These are phyloP conservation scores for Cercopithecus neglectus DNA, from an alignment of 2,797 vertebrate species.

Conservation along the genomic window DNA sequence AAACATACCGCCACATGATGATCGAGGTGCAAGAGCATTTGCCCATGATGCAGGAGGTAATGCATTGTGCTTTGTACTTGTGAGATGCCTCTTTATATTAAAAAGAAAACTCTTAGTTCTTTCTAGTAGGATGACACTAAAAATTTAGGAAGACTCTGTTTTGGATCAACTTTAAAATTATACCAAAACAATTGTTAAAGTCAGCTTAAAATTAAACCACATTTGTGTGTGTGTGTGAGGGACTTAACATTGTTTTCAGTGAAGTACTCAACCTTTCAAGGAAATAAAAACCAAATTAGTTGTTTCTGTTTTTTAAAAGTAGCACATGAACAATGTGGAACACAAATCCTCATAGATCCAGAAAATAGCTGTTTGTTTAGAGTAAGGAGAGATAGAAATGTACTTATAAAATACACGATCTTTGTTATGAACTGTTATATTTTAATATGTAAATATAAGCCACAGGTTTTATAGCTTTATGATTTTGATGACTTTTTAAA, in stretches of 20 bases:
- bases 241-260: neutral
- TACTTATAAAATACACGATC: neutral
- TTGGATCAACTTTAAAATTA: conserved; percentile 29
- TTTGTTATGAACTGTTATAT: neutral
- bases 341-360: neutral
- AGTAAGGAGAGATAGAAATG: neutral
- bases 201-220: conserved; percentile 39
- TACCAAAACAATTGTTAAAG: neutral
- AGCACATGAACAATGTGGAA: neutral
- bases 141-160: neutral
- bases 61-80: neutral
- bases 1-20: conserved; percentile 92
- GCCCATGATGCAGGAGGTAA: conserved; percentile 93
- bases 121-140: neutral
- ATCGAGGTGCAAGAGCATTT: conserved; percentile 89
- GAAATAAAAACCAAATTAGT: conserved; percentile 21
- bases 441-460: conserved; percentile 22
- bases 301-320: conserved; percentile 15
- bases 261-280: neutral
- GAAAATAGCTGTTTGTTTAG: neutral
- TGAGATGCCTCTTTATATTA: neutral
- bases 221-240: neutral
- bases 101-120: conserved; percentile 1
- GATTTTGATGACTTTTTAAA: conserved; percentile 11
- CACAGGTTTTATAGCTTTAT: neutral